Evolutionary conservation across 2,888 invertebrate genomes (phyloP).

Genomic region (Athrips mouffetella): DNA sequence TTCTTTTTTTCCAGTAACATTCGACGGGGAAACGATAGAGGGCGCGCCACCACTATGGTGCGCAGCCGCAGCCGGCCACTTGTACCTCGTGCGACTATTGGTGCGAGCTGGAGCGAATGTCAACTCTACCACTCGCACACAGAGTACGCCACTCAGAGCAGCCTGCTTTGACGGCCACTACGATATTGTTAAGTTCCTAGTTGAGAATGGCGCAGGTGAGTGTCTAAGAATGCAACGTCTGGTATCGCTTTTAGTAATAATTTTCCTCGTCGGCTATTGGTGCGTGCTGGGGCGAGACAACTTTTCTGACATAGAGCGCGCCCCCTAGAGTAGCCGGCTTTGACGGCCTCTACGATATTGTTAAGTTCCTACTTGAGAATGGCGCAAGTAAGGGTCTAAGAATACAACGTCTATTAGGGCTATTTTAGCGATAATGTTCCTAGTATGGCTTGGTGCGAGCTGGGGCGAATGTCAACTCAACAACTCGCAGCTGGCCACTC

Average conservation of each 20-base stretch:
- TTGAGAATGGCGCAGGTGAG: constrained; percentile 91
- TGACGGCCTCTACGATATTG: constrained; percentile 97
- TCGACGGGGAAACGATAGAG: constrained; percentile 98
- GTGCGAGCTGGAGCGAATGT: constrained; percentile 92
- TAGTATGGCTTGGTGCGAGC: constrained; percentile 92
- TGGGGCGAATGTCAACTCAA: constrained; percentile 95
- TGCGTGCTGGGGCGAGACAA: constrained; percentile 94
- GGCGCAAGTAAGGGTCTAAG: constrained; percentile 87
- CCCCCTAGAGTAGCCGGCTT: constrained; percentile 97
- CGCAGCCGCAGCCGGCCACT: constrained; percentile 97
- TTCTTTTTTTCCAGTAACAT: constrained; percentile 82
- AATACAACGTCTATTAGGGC: no score
- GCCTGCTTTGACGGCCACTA: constrained; percentile 98
- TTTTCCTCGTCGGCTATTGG: constrained; percentile 90
- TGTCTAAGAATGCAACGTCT: no score
- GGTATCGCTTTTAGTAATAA: no score
- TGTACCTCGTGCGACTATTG: constrained; percentile 90
- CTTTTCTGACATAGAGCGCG: constrained; percentile 94
- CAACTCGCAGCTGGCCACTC: constrained; percentile 94
- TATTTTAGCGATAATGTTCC: no score
- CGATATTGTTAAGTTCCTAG: constrained; percentile 95
- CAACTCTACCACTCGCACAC: constrained; percentile 95
- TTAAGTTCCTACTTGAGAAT: constrained; percentile 92
- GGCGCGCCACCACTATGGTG: constrained; percentile 98
- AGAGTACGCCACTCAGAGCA: constrained; percentile 95